Base-by-base conservation (phyloP, 2,888 invertebrate species). In the Hedychridium roseum region DNA sequence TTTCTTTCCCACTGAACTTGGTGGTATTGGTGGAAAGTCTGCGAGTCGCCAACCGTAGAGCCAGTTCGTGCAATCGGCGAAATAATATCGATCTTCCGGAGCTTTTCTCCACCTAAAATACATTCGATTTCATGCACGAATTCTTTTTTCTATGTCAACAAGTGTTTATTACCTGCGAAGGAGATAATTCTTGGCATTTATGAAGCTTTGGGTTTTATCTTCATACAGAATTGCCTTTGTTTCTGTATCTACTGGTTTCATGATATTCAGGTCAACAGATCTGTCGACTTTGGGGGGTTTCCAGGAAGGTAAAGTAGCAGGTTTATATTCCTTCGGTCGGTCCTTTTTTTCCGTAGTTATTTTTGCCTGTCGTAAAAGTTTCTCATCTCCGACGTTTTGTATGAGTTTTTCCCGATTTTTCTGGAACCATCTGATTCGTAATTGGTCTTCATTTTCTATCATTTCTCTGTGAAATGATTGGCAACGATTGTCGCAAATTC, bases 21-120 rank as follows among this genome's bases (percentile, higher is more conserved):
- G 6, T 12, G 54, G 42, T 15, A 54, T 20, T 11, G 61, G 18
- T 3, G 66, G 55, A 53, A 64, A 66, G 50, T 77, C 72, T 18
- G 60, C 62, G 6, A 70, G 37, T 9, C 63, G 70, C 77, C 77
- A 78, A 11, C 77, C 76, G 16, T 71, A 64, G 18, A 62, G 28
- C 77, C 77, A 76, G 51, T 53, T 74, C 2, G 65, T 59, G 36
- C 73, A 73, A 36, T 74, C 69, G n/a, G 71, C 70, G 26, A 64
- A 71, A 45, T 68, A 73, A 60, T 54, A 76, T 45, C 68, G 67
- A 50, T 72, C 58, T 41, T 75, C 76, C 1, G 76, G 71, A 11
- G 48, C 50, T 28, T 64, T 43, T 44, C 75, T 66, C 40, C 62
- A 60, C 55, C 77, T 76, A 36, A 1, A 38, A 1, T 14, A 30